Conservation (phyloP, 2,113 vertebrate genomes). For the Hipposideros armiger region DNA sequence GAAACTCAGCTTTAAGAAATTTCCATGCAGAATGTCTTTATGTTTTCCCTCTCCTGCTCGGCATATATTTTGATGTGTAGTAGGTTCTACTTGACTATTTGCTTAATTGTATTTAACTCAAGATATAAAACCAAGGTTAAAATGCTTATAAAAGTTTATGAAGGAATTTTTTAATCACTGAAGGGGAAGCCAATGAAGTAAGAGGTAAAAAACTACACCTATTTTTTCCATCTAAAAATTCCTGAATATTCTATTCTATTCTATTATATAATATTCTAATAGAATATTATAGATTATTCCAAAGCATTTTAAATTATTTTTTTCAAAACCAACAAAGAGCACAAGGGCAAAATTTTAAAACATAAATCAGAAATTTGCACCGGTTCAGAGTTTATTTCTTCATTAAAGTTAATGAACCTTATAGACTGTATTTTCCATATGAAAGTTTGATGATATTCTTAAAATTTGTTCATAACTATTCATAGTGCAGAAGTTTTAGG, state of each 20-base stretch:
- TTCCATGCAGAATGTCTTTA: background rate
- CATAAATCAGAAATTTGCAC: background rate
- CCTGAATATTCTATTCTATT: background rate
- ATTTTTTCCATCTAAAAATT: background rate
- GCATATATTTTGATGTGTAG: background rate
- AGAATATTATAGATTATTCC: background rate
- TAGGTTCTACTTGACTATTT: background rate
- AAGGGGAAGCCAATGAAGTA: background rate
- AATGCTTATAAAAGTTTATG: background rate
- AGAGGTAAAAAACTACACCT: background rate
- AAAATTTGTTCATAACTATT: constrained; percentile 60
- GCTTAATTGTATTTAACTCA: background rate
- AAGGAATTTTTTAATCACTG: background rate
- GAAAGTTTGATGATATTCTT: constrained; percentile 63
- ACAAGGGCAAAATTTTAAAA: constrained; percentile 37
- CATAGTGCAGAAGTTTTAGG: constrained; percentile 28
- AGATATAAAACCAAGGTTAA: background rate
- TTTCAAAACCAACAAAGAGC: constrained; percentile 5
- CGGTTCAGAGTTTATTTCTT: constrained; percentile 47
- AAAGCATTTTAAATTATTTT: background rate
- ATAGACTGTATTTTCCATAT: constrained; percentile 41
- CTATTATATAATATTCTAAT: no score
- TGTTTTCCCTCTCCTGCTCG: background rate
- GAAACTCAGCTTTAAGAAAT: background rate
- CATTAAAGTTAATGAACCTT: constrained; percentile 60